Percentiles rank a stretch among this genome's conserved stretches.
Evolutionary conservation across 37 sponge, comb jelly and placozoan genomes (phyloP).

Genomic region (Bolinopsis microptera): DNA sequence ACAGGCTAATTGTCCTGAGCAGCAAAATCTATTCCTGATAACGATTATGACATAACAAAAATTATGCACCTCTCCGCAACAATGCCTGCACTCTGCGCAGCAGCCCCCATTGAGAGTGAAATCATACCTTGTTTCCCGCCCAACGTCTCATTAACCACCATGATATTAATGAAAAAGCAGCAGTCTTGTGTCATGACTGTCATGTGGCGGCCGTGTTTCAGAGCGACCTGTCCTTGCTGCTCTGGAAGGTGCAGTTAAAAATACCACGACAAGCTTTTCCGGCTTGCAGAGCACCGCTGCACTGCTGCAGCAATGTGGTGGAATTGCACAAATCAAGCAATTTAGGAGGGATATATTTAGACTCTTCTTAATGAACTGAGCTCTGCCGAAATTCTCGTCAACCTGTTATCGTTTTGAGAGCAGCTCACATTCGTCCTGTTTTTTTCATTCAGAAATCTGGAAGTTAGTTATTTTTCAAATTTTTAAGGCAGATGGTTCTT

Average conservation of each 20-base stretch:
- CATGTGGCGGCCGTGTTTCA: too few species aligned
- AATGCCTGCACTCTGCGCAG: too few species aligned
- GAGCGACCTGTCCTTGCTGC: background rate
- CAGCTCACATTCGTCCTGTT: background rate
- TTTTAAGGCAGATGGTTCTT: too few species aligned
- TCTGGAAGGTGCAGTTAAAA: background rate
- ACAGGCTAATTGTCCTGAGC: background rate
- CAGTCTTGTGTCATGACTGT: too few species aligned
- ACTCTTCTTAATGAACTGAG: background rate
- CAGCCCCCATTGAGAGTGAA: too few species aligned
- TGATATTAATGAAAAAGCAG: too few species aligned
- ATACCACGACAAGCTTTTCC: background rate
- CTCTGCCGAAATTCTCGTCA: background rate
- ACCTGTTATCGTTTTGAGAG: background rate
- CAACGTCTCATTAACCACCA: too few species aligned
- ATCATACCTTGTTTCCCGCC: too few species aligned
- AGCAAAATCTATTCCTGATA: too few species aligned
- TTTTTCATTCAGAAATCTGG: background rate
- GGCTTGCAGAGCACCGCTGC: background rate
- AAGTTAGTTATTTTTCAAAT: too few species aligned
- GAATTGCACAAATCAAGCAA: background rate
- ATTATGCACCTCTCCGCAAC: too few species aligned
- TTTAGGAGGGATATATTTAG: background rate
- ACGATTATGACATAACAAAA: too few species aligned
- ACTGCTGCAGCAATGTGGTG: background rate